Conservation (phyloP, 2,888 invertebrate species). For the Thera britannica region DNA sequence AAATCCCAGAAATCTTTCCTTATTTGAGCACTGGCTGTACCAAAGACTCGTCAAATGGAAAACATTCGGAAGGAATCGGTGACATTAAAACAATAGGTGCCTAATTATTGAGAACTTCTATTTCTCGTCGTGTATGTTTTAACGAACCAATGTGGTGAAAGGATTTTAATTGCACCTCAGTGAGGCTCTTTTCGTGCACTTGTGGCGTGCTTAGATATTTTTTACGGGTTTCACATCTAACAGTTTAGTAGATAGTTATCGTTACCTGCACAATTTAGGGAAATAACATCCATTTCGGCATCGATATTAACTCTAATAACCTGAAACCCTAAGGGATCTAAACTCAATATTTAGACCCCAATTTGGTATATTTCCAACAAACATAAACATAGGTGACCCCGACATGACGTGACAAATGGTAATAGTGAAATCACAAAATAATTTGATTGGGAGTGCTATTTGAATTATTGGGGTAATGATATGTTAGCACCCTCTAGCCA, state of each 20-base stretch:
- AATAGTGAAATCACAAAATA: conserved; percentile 50
- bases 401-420: conserved; percentile 58
- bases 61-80: too few species aligned
- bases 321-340: conserved; percentile 36
- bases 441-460: conserved; percentile 47
- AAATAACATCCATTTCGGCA: conserved; percentile 24
- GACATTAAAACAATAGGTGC: too few species aligned
- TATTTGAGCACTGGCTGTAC: too few species aligned
- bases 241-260: background rate
- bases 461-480: conserved; percentile 49
- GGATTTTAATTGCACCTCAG: too few species aligned
- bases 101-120: too few species aligned
- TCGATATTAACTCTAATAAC: conserved; percentile 46
- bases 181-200: too few species aligned
- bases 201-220: too few species aligned
- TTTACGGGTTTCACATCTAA: background rate
- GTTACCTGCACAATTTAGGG: conserved; percentile 1
- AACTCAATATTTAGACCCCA: conserved; percentile 37
- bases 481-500: conserved; percentile 43
- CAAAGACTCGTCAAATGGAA: too few species aligned
- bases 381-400: conserved; percentile 30
- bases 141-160: too few species aligned
- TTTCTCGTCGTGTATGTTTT: too few species aligned
- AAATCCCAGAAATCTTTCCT: too few species aligned
- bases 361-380: conserved; percentile 31